phyloP scores from a whole-genome alignment of 2,888 invertebrate species.

The Torymus aiolomorphi region DNA sequence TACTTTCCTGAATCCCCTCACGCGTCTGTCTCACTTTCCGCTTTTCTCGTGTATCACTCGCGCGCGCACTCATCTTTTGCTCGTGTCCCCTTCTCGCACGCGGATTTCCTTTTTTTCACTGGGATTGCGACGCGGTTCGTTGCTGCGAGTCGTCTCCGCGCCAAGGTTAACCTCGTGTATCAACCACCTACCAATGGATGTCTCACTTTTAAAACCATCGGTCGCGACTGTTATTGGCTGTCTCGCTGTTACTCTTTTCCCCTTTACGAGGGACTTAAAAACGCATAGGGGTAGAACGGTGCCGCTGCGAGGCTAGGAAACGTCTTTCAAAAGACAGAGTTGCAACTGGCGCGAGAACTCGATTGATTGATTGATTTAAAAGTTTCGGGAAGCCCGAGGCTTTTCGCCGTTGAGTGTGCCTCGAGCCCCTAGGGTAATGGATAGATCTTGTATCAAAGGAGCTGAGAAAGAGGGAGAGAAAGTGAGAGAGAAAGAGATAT shows the following conservation, averaged over 20 bases:
- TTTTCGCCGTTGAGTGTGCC: conserved; percentile 11
- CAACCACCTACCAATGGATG: conserved; percentile 45
- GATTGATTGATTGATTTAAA: conserved; percentile 58
- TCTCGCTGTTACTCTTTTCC: background rate
- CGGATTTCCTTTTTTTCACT: conserved; percentile 23
- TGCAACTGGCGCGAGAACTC: conserved; percentile 38
- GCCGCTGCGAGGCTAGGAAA: conserved; percentile 18
- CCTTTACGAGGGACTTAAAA: conserved; percentile 20
- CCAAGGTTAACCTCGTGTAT: conserved; percentile 52
- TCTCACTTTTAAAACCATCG: conserved; percentile 45
- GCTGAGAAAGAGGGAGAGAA: background rate
- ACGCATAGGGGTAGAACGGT: conserved; percentile 4
- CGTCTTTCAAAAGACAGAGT: conserved; percentile 38
- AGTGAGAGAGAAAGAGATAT: background rate
- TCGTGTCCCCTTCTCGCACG: background rate
- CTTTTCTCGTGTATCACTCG: background rate
- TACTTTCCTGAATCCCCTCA: conserved; percentile 36
- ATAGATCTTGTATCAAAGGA: conserved; percentile 37
- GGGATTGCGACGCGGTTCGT: background rate
- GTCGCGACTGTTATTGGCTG: background rate
- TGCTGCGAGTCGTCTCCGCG: background rate
- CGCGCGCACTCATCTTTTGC: background rate
- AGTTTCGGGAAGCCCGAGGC: conserved; percentile 48
- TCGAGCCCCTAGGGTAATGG: conserved; percentile 38
- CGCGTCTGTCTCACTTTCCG: conserved; percentile 13